Percentiles rank a stretch among this genome's conserved stretches.
These are phyloP conservation scores for Ephestia elutella DNA, from an alignment of 1,140 invertebrate species.

Conservation along the genomic window DNA sequence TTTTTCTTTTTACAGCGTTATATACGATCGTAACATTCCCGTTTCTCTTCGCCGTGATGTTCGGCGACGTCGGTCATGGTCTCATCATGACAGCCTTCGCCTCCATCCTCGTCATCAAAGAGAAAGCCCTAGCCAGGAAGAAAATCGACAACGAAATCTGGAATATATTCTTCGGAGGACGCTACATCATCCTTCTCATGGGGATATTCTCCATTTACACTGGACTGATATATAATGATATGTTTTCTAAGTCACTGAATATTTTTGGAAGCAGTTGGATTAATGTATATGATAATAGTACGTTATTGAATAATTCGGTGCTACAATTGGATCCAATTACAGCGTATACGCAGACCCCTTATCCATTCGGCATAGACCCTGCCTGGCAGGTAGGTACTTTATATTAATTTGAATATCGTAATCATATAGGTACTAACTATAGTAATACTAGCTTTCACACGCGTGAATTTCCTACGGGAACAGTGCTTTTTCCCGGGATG, in stretches of 20 bases:
- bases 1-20: constrained; percentile 61
- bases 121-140: constrained; percentile 73
- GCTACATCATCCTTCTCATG: constrained; percentile 91
- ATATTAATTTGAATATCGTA: not conserved
- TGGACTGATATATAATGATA: constrained; percentile 89
- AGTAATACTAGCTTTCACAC: too few relatives aligned
- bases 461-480: too few relatives aligned
- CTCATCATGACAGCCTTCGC: constrained; percentile 79
- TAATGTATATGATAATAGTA: constrained; percentile 71
- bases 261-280: constrained; percentile 86
- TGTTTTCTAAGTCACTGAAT: constrained; percentile 88
- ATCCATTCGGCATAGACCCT: constrained; percentile 88
- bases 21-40: constrained; percentile 86
- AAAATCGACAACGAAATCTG: constrained; percentile 81
- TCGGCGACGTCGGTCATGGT: constrained; percentile 84
- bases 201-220: constrained; percentile 89
- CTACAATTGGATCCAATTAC: constrained; percentile 77
- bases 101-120: constrained; percentile 78
- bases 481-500: too few relatives aligned
- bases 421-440: too few relatives aligned
- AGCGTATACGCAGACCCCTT: constrained; percentile 73
- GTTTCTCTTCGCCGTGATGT: constrained; percentile 86
- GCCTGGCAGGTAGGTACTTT: constrained; percentile 77
- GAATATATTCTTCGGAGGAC: constrained; percentile 87
- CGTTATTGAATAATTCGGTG: constrained; percentile 57